Conservation (phyloP, 2,797 vertebrate species). For the Pangasius macronema region DNA sequence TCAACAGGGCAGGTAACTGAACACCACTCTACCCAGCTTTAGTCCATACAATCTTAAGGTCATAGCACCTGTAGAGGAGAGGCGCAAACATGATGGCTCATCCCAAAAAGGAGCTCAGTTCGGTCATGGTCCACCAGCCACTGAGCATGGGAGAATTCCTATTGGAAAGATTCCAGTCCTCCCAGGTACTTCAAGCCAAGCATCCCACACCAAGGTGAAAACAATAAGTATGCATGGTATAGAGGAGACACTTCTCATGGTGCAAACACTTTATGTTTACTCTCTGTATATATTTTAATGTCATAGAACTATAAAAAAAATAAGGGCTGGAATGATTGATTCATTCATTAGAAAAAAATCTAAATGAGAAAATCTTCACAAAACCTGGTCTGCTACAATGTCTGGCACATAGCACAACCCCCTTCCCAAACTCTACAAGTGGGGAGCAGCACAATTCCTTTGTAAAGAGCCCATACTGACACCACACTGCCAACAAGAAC, state of each 20-base stretch:
- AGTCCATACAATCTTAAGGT: constrained; percentile 69
- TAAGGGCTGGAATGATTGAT: not conserved
- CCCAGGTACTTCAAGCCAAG: constrained; percentile 34
- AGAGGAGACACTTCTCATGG: constrained; percentile 10
- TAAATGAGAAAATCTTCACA: constrained; percentile 40
- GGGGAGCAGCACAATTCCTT: constrained; percentile 66
- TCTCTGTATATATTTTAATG: constrained; percentile 1
- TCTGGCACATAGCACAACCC: constrained; percentile 47
- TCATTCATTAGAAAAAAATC: not conserved
- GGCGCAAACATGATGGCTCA: constrained; percentile 64
- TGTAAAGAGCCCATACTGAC: constrained; percentile 73
- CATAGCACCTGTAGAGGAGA: constrained; percentile 76
- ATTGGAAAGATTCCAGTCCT: constrained; percentile 47
- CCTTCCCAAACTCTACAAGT: constrained; percentile 53
- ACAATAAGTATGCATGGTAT: constrained; percentile 47
- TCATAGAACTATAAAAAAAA: constrained; percentile 19
- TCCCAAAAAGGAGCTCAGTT: constrained; percentile 68
- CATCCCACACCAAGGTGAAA: constrained; percentile 55
- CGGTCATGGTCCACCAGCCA: constrained; percentile 70
- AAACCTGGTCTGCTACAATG: constrained; percentile 52
- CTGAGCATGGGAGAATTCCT: constrained; percentile 62
- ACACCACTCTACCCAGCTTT: constrained; percentile 57
- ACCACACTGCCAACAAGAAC: constrained; percentile 76
- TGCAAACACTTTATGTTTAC: not conserved
- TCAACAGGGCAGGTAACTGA: constrained; percentile 67